Percentiles rank a stretch among this genome's conserved stretches.
phyloP scores from a whole-genome alignment of 2,888 invertebrate genomes.

The Noctua janthe region DNA sequence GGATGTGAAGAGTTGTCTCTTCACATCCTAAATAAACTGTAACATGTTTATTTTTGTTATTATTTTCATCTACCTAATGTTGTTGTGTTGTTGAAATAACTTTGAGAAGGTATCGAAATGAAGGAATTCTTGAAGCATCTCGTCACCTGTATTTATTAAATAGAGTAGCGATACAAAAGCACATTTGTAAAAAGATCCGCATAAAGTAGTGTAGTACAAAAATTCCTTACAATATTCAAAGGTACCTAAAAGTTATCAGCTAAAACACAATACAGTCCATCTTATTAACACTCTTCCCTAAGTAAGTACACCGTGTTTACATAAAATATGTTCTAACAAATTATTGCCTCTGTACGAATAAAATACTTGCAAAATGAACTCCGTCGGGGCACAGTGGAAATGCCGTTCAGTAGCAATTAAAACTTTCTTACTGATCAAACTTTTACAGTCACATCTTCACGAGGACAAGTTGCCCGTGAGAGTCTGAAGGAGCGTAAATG shows the following conservation, averaged over 20 bases:
- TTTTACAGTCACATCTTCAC: slow-evolving; percentile 84
- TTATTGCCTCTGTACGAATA: slow-evolving; percentile 77
- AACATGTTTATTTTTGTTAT: slow-evolving; percentile 1
- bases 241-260: background rate
- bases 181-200: background rate
- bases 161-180: background rate
- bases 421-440: slow-evolving; percentile 87
- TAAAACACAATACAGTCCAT: slow-evolving; percentile 18
- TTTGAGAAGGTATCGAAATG: background rate
- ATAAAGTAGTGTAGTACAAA: background rate
- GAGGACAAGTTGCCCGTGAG: slow-evolving; percentile 75
- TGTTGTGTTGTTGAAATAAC: background rate
- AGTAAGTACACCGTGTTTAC: slow-evolving; percentile 48
- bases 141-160: background rate
- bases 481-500: slow-evolving; percentile 74
- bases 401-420: slow-evolving; percentile 87
- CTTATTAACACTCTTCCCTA: slow-evolving; percentile 29
- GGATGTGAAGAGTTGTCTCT: slow-evolving; percentile 15
- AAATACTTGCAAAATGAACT: slow-evolving; percentile 80
- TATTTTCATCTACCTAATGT: background rate
- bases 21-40: no score
- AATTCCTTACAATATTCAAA: background rate
- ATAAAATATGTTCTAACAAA: slow-evolving; percentile 67
- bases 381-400: slow-evolving; percentile 75
- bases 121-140: background rate